Evolutionary conservation across 2,888 invertebrate species (phyloP).

Genomic region (Cantharis flavilabris): DNA sequence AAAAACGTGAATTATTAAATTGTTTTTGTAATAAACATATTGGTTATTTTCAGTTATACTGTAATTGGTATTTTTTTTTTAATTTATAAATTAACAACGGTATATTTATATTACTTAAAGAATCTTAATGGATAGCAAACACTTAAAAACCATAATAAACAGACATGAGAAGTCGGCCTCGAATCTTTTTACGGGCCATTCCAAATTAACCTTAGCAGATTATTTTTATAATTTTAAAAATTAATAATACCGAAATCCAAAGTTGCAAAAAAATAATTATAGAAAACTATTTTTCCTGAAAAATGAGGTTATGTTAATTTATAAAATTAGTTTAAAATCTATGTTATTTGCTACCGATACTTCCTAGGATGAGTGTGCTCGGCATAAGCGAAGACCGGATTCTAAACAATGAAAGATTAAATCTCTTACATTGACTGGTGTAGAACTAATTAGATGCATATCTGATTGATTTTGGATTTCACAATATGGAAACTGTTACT

Average conservation of each 20-base stretch:
- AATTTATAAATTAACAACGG: neutral
- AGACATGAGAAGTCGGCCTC: constrained; percentile 10
- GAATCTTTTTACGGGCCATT: constrained; percentile 6
- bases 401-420: constrained; percentile 16
- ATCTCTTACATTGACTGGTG: constrained; percentile 3
- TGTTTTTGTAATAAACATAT: neutral
- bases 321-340: neutral
- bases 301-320: neutral
- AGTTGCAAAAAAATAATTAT: too few relatives aligned
- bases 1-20: neutral
- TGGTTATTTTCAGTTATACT: neutral
- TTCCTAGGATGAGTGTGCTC: neutral
- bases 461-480: neutral
- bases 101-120: constrained; percentile 18
- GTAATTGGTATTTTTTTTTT: neutral
- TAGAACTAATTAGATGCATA: neutral
- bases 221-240: neutral
- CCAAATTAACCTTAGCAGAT: neutral
- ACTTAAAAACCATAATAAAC: constrained; percentile 18
- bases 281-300: neutral
- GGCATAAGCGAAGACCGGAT: constrained; percentile 15
- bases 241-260: neutral
- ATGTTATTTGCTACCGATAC: neutral
- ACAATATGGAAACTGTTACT: neutral
- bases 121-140: constrained; percentile 26